Percentiles rank a stretch among this genome's conserved stretches.
These are phyloP conservation scores for Gerosis bhagava DNA, from an alignment of 2,888 invertebrate species.

Conservation along the genomic window DNA sequence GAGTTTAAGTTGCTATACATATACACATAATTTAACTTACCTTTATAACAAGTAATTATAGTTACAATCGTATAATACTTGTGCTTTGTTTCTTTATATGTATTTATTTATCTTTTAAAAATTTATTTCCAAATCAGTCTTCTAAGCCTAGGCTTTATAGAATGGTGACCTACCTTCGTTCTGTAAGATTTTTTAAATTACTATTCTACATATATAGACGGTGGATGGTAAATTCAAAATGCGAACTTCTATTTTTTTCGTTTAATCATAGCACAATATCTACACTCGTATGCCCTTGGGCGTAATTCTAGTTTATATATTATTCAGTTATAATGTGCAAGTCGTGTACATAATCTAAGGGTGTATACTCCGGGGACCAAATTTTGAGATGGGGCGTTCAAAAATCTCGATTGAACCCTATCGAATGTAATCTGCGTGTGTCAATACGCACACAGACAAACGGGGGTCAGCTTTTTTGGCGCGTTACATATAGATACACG, in stretches of 20 bases:
- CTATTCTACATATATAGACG: too few relatives aligned
- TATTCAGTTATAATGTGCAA: slow-evolving; percentile 60
- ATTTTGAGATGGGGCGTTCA: slow-evolving; percentile 64
- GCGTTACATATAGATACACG: slow-evolving; percentile 8
- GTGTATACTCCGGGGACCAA: slow-evolving; percentile 61
- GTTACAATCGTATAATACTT: too few relatives aligned
- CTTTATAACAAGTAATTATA: too few relatives aligned
- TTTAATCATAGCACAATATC: slow-evolving; percentile 30
- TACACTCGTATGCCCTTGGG: slow-evolving; percentile 45
- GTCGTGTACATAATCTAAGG: slow-evolving; percentile 54
- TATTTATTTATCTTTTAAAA: too few relatives aligned
- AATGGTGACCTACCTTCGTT: too few relatives aligned
- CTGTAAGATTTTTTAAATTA: too few relatives aligned
- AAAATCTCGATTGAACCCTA: slow-evolving; percentile 58
- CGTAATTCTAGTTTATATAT: slow-evolving; percentile 61
- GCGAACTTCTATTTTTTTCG: slow-evolving; percentile 17
- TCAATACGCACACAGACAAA: slow-evolving; percentile 41
- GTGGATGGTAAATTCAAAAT: slow-evolving; percentile 14
- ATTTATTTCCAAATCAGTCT: too few relatives aligned
- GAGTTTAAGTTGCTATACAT: too few relatives aligned
- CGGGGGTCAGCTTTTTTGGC: slow-evolving; percentile 26
- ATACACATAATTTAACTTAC: too few relatives aligned
- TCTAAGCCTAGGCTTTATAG: too few relatives aligned
- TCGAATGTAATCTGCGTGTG: slow-evolving; percentile 37
- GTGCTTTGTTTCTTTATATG: too few relatives aligned